Evolutionary conservation across 2,797 vertebrate genomes (phyloP).

Genomic region (Nasua narica): DNA sequence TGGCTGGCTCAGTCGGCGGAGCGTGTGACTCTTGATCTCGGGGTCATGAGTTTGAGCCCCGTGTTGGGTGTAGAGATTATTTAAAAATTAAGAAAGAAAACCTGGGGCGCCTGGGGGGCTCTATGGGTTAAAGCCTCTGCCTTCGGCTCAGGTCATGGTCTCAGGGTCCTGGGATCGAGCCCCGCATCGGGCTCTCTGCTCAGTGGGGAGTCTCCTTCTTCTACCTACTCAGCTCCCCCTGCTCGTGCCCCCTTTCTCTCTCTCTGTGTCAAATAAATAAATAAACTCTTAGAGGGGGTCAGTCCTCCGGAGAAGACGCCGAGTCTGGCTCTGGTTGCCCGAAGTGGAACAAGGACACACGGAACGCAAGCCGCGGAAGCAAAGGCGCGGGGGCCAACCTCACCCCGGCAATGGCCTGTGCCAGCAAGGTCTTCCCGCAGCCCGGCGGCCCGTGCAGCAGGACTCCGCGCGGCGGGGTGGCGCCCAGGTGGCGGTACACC

Average conservation of each 20-base stretch:
- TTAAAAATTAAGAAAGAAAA: not conserved
- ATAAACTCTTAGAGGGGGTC: too few species aligned
- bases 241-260: too few species aligned
- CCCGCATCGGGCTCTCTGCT: too few species aligned
- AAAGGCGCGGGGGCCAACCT: constrained; percentile 66
- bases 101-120: too few species aligned
- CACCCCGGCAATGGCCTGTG: constrained; percentile 96
- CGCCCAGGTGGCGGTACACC: constrained; percentile 92
- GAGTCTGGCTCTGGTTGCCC: not conserved
- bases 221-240: too few species aligned
- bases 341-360: constrained; percentile 2
- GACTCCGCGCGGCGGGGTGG: constrained; percentile 92
- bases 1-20: not conserved
- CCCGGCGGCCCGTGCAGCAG: constrained; percentile 96
- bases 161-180: too few species aligned
- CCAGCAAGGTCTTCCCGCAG: constrained; percentile 96
- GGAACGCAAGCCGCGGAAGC: not conserved
- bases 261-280: too few species aligned
- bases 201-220: too few species aligned
- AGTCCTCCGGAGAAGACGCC: not conserved
- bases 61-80: not conserved
- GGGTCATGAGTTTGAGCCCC: too few species aligned
- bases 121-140: too few species aligned
- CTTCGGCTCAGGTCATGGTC: too few species aligned
- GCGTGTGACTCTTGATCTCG: not conserved